Evolutionary conservation across 2,113 vertebrate species (phyloP).

Genomic region (Eidolon helvum): DNA sequence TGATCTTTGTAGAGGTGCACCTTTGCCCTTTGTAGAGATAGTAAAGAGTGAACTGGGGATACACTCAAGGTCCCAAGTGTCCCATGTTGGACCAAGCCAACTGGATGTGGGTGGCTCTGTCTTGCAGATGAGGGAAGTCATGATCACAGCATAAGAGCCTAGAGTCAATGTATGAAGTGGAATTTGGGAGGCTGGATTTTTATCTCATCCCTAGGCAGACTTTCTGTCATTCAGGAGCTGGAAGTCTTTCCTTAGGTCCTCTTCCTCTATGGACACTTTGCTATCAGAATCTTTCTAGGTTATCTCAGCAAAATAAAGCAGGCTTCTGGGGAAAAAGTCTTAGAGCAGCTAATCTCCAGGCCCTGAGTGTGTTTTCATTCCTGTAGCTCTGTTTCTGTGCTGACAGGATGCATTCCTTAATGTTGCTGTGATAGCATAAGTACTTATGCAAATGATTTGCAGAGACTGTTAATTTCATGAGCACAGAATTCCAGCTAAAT

Average conservation of each 20-base stretch:
- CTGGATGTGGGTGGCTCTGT: background rate
- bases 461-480: conserved; percentile 54
- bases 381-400: background rate
- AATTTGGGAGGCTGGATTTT: background rate
- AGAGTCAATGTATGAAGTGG: background rate
- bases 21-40: background rate
- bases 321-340: background rate
- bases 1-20: background rate
- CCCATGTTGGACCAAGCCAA: background rate
- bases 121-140: background rate
- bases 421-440: conserved; percentile 27
- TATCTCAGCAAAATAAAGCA: conserved; percentile 14
- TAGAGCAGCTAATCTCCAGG: background rate
- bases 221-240: background rate
- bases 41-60: background rate
- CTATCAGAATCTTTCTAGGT: background rate
- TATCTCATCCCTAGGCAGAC: background rate
- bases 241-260: background rate
- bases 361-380: conserved; percentile 10
- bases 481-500: conserved; percentile 44
- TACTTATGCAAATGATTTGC: conserved; percentile 60
- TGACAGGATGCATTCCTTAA: conserved; percentile 32
- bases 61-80: background rate
- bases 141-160: background rate
- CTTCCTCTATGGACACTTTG: background rate